Percentiles rank a stretch among this genome's conserved stretches.
Conservation (phyloP, 2,797 vertebrate species). For the Antrozous pallidus region DNA sequence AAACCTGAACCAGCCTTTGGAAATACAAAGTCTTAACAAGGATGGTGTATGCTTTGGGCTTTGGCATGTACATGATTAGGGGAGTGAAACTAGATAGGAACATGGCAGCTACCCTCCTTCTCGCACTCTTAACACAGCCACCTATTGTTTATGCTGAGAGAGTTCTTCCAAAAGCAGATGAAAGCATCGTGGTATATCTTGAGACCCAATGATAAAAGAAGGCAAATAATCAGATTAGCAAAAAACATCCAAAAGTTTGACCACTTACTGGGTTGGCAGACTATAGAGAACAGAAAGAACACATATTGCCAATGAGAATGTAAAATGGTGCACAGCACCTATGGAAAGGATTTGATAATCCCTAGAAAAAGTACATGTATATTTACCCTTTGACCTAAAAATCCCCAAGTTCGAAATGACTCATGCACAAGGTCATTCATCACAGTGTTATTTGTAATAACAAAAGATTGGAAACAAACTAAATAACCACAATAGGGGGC, state of each 20-base stretch:
- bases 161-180: conserved; percentile 29
- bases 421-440: background rate
- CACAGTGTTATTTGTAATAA: background rate
- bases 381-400: conserved; percentile 15
- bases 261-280: background rate
- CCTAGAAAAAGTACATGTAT: background rate
- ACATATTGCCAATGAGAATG: background rate
- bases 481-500: background rate
- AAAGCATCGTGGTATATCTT: background rate
- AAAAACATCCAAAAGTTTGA: background rate
- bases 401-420: conserved; percentile 24
- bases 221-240: conserved; percentile 29
- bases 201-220: conserved; percentile 22
- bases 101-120: background rate
- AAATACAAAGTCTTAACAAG: conserved; percentile 29
- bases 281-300: background rate
- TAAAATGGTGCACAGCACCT: background rate
- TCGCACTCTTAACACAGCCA: background rate
- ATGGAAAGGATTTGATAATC: background rate
- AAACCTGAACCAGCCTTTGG: conserved; percentile 26
- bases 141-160: conserved; percentile 32
- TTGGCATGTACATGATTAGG: conserved; percentile 22
- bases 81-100: conserved; percentile 15
- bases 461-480: conserved; percentile 6
- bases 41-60: background rate